phyloP scores from a whole-genome alignment of 2,113 vertebrate genomes.

The Platichthys stellatus region DNA sequence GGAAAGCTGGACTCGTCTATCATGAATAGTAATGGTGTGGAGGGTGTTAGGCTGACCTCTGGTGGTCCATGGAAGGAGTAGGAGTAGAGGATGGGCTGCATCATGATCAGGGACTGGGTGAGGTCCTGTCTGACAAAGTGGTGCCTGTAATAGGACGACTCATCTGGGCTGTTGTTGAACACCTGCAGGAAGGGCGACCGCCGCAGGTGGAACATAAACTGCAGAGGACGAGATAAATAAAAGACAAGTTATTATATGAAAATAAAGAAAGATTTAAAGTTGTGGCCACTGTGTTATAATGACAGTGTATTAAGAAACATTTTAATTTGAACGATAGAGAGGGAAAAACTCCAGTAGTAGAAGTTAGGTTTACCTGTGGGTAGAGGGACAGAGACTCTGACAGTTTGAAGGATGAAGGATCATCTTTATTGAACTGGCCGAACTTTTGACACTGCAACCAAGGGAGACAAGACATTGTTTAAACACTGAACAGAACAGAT shows the following conservation, averaged over 20 bases:
- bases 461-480: slow-evolving; percentile 45
- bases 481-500: neutral
- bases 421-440: slow-evolving; percentile 97
- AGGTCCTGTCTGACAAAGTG: slow-evolving; percentile 96
- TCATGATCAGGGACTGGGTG: slow-evolving; percentile 98
- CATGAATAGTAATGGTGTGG: neutral
- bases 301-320: neutral
- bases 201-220: slow-evolving; percentile 99
- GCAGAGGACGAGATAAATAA: slow-evolving; percentile 5
- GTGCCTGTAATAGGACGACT: slow-evolving; percentile 96
- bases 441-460: slow-evolving; percentile 95
- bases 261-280: neutral
- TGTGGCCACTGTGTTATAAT: neutral
- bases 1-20: neutral
- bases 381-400: slow-evolving; percentile 97
- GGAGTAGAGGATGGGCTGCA: slow-evolving; percentile 97
- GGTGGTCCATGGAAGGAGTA: slow-evolving; percentile 97
- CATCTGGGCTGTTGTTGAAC: slow-evolving; percentile 98
- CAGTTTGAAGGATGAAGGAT: slow-evolving; percentile 92
- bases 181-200: slow-evolving; percentile 97
- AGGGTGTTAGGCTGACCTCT: slow-evolving; percentile 85
- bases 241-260: neutral
- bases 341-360: neutral
- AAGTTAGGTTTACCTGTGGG: slow-evolving; percentile 88
- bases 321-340: neutral